These are phyloP conservation scores for Sceliomorpha sp. DNA, from an alignment of 2,888 invertebrate species.

Conservation along the genomic window DNA sequence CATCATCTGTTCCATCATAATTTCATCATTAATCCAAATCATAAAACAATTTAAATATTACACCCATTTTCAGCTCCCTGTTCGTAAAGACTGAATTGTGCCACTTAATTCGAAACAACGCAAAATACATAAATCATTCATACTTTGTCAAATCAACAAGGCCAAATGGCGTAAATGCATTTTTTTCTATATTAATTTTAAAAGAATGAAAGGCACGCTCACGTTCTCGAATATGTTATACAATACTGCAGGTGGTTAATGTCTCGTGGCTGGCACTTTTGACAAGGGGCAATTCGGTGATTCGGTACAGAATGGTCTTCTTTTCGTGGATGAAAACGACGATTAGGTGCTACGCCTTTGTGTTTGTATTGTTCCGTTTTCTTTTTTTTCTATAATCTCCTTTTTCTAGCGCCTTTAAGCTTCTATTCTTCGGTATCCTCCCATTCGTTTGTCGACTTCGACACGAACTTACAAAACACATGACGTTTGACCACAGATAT, in stretches of 20 bases:
- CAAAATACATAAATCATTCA: too few relatives aligned
- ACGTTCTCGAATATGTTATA: background rate
- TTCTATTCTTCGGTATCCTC: constrained; percentile 22
- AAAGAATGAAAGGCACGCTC: background rate
- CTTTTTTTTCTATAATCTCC: constrained; percentile 17
- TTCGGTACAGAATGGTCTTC: constrained; percentile 50
- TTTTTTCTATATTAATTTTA: background rate
- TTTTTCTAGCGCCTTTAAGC: constrained; percentile 28
- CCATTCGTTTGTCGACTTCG: constrained; percentile 13
- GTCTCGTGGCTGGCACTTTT: constrained; percentile 58
- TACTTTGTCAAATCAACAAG: too few relatives aligned
- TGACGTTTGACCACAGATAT: constrained; percentile 70
- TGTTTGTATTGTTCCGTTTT: constrained; percentile 35
- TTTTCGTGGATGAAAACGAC: constrained; percentile 55
- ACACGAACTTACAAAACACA: constrained; percentile 66
- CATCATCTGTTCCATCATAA: too few relatives aligned
- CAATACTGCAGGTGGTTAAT: constrained; percentile 64
- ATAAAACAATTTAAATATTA: too few relatives aligned
- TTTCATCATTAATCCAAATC: too few relatives aligned
- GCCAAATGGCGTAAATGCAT: background rate
- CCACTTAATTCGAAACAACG: too few relatives aligned
- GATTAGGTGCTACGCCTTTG: constrained; percentile 54
- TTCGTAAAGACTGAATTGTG: too few relatives aligned
- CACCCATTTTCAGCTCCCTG: too few relatives aligned
- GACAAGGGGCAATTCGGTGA: constrained; percentile 64